These are phyloP conservation scores for Coturnix japonica DNA, from an alignment of 2,113 vertebrate species.

Conservation along the genomic window DNA sequence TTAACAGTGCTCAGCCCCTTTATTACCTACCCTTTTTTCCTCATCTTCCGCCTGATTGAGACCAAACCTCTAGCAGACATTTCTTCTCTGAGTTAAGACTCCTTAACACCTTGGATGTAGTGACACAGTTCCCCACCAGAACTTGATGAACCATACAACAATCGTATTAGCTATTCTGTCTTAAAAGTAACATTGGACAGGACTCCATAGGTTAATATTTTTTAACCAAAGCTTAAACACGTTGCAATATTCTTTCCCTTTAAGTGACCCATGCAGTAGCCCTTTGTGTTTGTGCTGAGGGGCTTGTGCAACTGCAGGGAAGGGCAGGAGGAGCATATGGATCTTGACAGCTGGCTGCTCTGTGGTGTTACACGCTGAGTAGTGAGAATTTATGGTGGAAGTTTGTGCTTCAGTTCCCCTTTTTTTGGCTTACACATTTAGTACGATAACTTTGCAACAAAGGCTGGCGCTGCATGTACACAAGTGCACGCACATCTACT, in stretches of 20 bases:
- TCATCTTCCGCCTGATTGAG: background rate
- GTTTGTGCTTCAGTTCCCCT: background rate
- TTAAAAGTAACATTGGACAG: background rate
- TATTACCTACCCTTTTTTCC: background rate
- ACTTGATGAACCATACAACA: background rate
- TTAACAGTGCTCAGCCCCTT: background rate
- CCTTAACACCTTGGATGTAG: background rate
- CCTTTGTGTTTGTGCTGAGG: background rate
- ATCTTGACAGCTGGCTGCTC: slow-evolving; percentile 13
- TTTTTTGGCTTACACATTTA: background rate
- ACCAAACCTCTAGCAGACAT: background rate
- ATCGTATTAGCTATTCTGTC: background rate
- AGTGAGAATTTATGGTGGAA: slow-evolving; percentile 22
- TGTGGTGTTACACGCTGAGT: slow-evolving; percentile 1
- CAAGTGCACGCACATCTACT: background rate
- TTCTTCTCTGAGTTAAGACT: background rate
- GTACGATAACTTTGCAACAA: background rate
- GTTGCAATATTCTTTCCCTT: background rate
- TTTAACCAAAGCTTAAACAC: background rate
- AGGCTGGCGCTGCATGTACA: background rate
- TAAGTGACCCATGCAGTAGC: background rate
- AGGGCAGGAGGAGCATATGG: background rate
- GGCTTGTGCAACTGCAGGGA: background rate
- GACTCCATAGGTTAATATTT: background rate
- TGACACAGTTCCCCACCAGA: background rate